Base-by-base conservation (phyloP, 2,888 invertebrate genomes). In the Phortica okadai region DNA sequence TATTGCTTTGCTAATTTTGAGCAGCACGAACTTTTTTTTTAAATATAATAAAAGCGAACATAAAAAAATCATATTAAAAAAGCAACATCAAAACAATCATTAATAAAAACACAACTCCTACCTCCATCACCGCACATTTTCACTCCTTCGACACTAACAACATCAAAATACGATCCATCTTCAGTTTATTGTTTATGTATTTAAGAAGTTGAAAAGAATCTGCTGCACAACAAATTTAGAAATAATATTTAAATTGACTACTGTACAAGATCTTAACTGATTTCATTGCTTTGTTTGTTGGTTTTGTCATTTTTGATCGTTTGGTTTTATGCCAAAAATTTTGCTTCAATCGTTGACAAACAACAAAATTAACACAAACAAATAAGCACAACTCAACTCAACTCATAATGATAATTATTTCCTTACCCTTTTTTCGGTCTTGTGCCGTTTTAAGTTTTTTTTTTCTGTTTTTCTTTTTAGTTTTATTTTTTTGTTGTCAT, bases 231-330 rank as follows among this genome's bases (percentile, higher is more conserved):
- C 67, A 67, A 67, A 67, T 67, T 67, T 67, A n/a, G 44, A 67
- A 74, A 74, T 42, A 74, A 74, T 74, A 74, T 74, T 74, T 45
- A 74, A 66, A n/a, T 66, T 66, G 44, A 66, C 7, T 62, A 50
- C 8, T 6, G 50, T 11, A 41, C n/a, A 66, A 66, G 66, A 66
- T 66, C 41, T 42, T 42, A 66, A 66, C 16, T 42, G 66, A 66
- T 66, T 42, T 66, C 11, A 33, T 5, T 4, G 59, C 16, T 2
- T n/a, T 14, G 33, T 33, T 66, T 58, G 7, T 11, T 14, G 14
- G 0, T 1, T 16, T 58, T 16, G 6, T 58, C 10, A 33, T 33
- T 33, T 41, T 64, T 45, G 6, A 8, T 6, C 10, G 45, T 10
- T 50, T 14, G 14, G 1, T 14, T 50, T 50, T 50, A 6, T 50